Conservation (phyloP, 2,113 vertebrate genomes). For the Hirundichthys speculiger region DNA sequence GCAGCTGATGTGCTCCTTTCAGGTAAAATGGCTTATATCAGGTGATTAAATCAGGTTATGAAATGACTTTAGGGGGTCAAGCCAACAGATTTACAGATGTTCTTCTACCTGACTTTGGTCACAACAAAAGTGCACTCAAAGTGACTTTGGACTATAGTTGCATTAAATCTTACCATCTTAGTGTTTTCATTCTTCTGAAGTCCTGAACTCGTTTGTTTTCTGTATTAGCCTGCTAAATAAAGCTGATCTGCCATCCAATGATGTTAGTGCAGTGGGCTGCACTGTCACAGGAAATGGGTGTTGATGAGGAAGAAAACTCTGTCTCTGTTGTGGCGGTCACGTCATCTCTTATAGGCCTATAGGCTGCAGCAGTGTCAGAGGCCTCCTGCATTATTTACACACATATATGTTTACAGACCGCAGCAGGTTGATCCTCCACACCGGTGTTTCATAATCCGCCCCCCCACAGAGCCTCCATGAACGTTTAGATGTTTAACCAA, state of each 20-base stretch:
- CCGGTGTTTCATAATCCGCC: slow-evolving; percentile 59
- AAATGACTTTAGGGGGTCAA: too few relatives aligned
- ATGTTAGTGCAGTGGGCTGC: background rate
- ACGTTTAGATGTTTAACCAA: slow-evolving; percentile 29
- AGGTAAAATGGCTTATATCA: too few relatives aligned
- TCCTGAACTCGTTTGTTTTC: background rate
- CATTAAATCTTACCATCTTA: too few relatives aligned
- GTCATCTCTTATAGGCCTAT: slow-evolving; percentile 55
- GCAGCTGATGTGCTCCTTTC: too few relatives aligned
- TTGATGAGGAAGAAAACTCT: background rate
- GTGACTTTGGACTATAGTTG: too few relatives aligned
- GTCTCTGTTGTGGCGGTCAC: slow-evolving; percentile 50
- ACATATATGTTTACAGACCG: slow-evolving; percentile 6
- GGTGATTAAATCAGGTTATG: too few relatives aligned
- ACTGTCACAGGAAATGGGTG: slow-evolving; percentile 4
- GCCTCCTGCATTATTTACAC: slow-evolving; percentile 38
- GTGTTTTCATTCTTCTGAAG: too few relatives aligned
- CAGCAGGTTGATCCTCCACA: slow-evolving; percentile 18
- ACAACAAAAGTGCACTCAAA: too few relatives aligned
- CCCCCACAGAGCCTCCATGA: slow-evolving; percentile 7
- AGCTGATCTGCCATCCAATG: background rate
- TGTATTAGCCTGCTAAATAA: background rate
- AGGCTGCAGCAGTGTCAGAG: slow-evolving; percentile 43
- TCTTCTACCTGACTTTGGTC: too few relatives aligned
- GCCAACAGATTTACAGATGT: too few relatives aligned